phyloP scores from a whole-genome alignment of 2,113 vertebrate genomes.

The Leptobrachium ailaonicum region DNA sequence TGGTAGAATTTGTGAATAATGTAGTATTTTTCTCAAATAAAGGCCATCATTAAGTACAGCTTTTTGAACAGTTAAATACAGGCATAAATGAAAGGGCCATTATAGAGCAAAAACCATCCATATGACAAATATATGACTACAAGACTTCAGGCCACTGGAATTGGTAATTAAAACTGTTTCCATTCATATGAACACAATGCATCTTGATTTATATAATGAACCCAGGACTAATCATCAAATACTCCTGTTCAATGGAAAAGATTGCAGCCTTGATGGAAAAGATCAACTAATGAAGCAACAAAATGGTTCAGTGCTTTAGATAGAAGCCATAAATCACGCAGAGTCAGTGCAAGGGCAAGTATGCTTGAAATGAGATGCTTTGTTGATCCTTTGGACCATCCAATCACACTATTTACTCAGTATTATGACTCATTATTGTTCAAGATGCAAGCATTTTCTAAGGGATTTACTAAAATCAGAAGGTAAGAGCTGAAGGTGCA shows the following conservation, averaged over 20 bases:
- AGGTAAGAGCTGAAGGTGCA: too few species aligned
- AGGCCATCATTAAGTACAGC: too few species aligned
- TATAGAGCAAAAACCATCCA: too few species aligned
- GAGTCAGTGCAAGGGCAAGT: neutral
- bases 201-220: neutral
- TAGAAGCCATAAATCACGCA: constrained; percentile 5
- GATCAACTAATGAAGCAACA: constrained; percentile 9
- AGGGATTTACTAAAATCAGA: too few species aligned
- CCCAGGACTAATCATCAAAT: neutral
- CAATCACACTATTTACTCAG: neutral
- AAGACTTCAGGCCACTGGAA: neutral
- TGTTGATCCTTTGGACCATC: neutral
- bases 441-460: neutral
- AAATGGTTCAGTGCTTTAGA: constrained; percentile 11
- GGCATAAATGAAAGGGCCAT: too few species aligned
- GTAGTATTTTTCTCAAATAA: too few species aligned
- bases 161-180: neutral
- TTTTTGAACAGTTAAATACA: too few species aligned
- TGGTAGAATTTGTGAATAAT: too few species aligned
- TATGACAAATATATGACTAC: too few species aligned
- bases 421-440: neutral
- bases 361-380: constrained; percentile 1
- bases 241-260: neutral
- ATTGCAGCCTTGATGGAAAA: neutral
- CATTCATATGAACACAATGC: neutral